Evolutionary conservation across 2,797 vertebrate species (phyloP).

Genomic region (Odontamblyopus rebecca): DNA sequence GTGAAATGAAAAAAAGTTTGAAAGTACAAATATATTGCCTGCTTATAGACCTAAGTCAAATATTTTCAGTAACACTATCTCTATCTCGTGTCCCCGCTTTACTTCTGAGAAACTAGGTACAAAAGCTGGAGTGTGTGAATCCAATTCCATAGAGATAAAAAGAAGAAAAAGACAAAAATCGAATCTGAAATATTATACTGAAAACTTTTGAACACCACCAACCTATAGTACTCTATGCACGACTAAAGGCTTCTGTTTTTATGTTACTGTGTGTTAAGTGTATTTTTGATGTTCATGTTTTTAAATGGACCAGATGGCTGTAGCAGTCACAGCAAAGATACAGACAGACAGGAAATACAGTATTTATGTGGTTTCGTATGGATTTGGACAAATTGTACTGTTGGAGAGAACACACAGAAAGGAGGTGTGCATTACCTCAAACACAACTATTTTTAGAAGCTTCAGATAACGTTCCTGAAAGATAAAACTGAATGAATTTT

Average conservation of each 20-base stretch:
- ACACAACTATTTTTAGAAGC: conserved; percentile 4
- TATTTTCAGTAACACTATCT: neutral
- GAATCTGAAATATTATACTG: neutral
- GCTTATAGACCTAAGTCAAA: neutral
- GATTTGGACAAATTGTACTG: conserved; percentile 7
- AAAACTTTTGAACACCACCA: neutral
- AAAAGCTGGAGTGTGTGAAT: conserved; percentile 10
- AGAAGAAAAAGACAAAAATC: neutral
- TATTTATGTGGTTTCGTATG: conserved; percentile 18
- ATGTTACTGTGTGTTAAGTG: neutral
- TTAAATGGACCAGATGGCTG: conserved; percentile 16
- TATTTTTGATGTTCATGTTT: conserved; percentile 9
- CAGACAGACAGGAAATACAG: conserved; percentile 11
- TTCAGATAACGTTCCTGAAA: neutral
- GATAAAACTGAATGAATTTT: neutral
- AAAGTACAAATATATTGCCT: neutral
- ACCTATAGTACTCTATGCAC: neutral
- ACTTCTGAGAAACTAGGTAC: neutral
- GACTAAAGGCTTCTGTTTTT: conserved; percentile 19
- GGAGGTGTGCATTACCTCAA: conserved; percentile 1
- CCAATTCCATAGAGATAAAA: neutral
- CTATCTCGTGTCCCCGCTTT: neutral
- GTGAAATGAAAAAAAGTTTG: neutral
- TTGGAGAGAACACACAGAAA: neutral
- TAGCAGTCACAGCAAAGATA: conserved; percentile 11